Evolutionary conservation across 30 jellyfish, hydroid and myxozoan species (phyloP).

Genomic region (Hydractinia symbiolongicarpus): DNA sequence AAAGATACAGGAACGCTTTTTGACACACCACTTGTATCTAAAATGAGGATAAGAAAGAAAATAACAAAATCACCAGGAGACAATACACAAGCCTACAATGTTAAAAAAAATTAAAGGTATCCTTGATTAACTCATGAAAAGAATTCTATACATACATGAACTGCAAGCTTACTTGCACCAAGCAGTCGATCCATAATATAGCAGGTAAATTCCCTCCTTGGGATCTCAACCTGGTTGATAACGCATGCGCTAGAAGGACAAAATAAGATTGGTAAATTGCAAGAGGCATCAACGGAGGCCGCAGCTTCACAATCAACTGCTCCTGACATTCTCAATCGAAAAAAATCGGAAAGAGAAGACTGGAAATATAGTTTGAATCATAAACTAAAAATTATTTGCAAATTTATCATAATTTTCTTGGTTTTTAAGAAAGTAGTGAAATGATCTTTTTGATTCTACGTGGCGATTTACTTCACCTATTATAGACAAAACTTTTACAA

Average conservation of each 20-base stretch:
- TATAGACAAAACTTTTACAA: no score
- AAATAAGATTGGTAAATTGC: background rate
- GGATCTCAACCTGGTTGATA: conserved; percentile 11
- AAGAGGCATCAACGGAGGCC: background rate
- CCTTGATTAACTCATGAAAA: background rate
- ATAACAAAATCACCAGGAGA: background rate
- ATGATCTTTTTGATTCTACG: no score
- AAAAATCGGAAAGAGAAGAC: background rate
- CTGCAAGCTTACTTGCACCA: conserved; percentile 5
- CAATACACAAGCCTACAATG: background rate
- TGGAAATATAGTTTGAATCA: no score
- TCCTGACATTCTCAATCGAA: background rate
- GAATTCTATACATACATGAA: background rate
- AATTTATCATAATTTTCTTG: no score
- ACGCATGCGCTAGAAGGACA: background rate
- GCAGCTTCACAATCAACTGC: background rate
- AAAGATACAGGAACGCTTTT: conserved; percentile 23
- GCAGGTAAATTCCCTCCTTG: background rate
- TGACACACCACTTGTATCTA: conserved; percentile 23
- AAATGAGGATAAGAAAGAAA: background rate
- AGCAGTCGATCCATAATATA: conserved; percentile 14
- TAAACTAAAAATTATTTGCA: no score
- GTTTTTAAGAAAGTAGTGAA: no score
- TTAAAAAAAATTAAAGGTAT: background rate
- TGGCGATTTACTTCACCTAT: no score